These are phyloP conservation scores for Corythaeola cristata DNA, from an alignment of 2,113 vertebrate genomes.

Conservation along the genomic window DNA sequence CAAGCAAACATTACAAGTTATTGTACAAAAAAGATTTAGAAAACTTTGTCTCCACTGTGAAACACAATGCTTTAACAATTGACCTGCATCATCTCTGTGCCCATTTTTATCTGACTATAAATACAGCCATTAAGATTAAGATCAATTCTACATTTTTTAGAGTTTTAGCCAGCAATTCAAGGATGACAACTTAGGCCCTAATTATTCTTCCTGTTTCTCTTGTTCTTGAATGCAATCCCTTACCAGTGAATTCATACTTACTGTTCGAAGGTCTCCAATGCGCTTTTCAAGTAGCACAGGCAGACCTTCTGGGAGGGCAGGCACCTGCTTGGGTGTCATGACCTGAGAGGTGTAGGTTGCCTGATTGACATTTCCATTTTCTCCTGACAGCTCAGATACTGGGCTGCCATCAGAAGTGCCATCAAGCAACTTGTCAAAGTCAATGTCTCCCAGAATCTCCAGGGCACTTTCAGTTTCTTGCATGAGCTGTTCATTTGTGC, in stretches of 20 bases:
- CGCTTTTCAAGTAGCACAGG: constrained; percentile 87
- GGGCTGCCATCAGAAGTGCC: constrained; percentile 87
- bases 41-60: not conserved
- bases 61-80: not conserved
- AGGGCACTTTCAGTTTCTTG: constrained; percentile 85
- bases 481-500: constrained; percentile 89
- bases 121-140: not conserved
- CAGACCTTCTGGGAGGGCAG: constrained; percentile 87
- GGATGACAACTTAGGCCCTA: not conserved
- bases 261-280: constrained; percentile 92
- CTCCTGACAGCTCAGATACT: constrained; percentile 79
- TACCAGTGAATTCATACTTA: constrained; percentile 72
- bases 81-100: not conserved
- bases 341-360: constrained; percentile 71
- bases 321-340: constrained; percentile 78
- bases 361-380: constrained; percentile 84
- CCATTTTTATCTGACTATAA: not conserved
- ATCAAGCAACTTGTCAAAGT: constrained; percentile 92
- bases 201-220: not conserved
- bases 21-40: not conserved
- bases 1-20: not conserved
- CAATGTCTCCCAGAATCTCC: constrained; percentile 93
- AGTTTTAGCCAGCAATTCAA: not conserved
- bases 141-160: not conserved
- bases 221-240: not conserved